Conservation (phyloP, 2,113 vertebrate species). For the Phalacrocorax brasilianus region DNA sequence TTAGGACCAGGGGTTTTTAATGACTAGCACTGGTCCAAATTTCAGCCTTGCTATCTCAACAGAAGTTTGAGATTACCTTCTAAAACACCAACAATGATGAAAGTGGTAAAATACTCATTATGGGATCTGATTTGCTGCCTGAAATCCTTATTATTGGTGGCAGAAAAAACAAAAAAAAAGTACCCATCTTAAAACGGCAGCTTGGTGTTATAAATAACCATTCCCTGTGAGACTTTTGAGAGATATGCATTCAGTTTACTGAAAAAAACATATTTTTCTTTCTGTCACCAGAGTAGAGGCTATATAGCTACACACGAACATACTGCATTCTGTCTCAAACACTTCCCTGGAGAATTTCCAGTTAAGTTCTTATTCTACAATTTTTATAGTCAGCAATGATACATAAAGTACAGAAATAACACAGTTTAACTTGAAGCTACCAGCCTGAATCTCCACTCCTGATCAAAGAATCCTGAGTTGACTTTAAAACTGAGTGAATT, state of each 20-base stretch:
- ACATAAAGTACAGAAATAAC: constrained; percentile 39
- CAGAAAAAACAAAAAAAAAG: background rate
- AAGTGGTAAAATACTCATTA: background rate
- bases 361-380: constrained; percentile 34
- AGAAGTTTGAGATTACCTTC: background rate
- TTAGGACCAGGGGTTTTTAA: background rate
- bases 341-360: constrained; percentile 49
- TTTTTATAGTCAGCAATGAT: background rate
- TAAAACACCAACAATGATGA: background rate
- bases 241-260: constrained; percentile 39
- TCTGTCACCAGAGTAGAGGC: constrained; percentile 17
- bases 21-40: background rate
- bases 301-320: constrained; percentile 35
- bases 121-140: constrained; percentile 13
- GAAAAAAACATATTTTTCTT: constrained; percentile 29
- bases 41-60: background rate
- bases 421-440: constrained; percentile 41
- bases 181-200: constrained; percentile 24
- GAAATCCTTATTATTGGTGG: constrained; percentile 34
- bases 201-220: constrained; percentile 5
- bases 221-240: constrained; percentile 44
- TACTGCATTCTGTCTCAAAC: constrained; percentile 14
- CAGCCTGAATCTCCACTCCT: constrained; percentile 2
- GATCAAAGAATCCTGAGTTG: background rate
- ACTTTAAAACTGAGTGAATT: constrained; percentile 3